Percentiles rank a stretch among this genome's conserved stretches.
These are phyloP conservation scores for Sorex maritimensis DNA, from an alignment of 2,797 vertebrate species.

Conservation along the genomic window DNA sequence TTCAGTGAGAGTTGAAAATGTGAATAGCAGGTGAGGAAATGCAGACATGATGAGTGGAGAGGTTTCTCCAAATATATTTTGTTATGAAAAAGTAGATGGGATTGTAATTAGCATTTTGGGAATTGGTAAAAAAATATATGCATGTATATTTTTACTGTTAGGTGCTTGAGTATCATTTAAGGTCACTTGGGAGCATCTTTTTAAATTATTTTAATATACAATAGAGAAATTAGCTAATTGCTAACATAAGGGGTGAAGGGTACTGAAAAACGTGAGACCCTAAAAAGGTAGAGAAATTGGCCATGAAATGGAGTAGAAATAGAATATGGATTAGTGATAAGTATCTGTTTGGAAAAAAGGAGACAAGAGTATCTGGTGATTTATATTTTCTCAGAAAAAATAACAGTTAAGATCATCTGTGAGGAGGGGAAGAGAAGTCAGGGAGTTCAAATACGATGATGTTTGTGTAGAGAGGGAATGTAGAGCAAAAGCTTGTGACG, in stretches of 20 bases:
- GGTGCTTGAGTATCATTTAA: neutral
- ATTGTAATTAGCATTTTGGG: neutral
- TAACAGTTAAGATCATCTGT: neutral
- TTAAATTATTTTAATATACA: neutral
- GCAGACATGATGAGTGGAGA: neutral
- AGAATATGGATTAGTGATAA: neutral
- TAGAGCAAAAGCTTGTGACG: neutral
- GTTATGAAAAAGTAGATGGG: neutral
- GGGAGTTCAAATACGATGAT: neutral
- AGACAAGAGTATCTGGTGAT: neutral
- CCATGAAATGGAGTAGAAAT: neutral
- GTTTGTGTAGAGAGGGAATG: neutral
- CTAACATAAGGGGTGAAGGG: neutral
- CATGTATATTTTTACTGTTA: neutral
- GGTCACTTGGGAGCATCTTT: neutral
- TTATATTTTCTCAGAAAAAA: neutral
- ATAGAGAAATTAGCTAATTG: neutral
- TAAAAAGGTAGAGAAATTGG: neutral
- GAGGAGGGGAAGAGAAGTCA: neutral
- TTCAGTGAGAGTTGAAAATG: too few relatives aligned
- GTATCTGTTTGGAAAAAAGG: conserved; percentile 6
- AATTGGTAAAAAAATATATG: neutral
- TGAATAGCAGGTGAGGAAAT: neutral
- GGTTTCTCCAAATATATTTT: neutral
- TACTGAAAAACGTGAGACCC: neutral